Evolutionary conservation across 2,113 vertebrate species (phyloP), one percentile per base, ranked within the genome.

Genomic region (Pogona vitticeps): DNA sequence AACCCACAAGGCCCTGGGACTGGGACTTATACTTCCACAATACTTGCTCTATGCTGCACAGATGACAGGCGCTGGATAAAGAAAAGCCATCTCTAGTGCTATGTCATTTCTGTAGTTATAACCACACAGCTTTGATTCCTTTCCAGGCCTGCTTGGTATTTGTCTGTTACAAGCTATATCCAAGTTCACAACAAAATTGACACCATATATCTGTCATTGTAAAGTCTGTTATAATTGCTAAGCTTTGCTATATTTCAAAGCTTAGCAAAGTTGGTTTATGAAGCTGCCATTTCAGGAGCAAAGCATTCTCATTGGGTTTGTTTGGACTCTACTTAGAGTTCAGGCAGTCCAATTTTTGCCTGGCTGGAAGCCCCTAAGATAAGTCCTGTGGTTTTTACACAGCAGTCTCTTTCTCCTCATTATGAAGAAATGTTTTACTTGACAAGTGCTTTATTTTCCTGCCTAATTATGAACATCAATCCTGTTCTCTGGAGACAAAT

Each of bases 401-500:
- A 82, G 36, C 76, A 20, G n/a, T 80, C 23, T 80, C 83, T 68
- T 87, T 80, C 38, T 63, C 26, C 84, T 80, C 71, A 20, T 6
- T 71, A n/a, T 0, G 1, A 82, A 85, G 80, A 88, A 83, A 89
- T 6, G 3, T 1, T 82, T 76, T 87, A 91, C 88, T 88, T 70
- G 78, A 6, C 9, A 71, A 83, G 88, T 76, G 63, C 77, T 40
- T 42, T 46, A 33, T 61, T 9, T 84, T 88, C 83, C 80, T 83
- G 76, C 72, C 23, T 73, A 18, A 77, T 9, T 75, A 77, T 26
- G 81, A 88, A 33, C 0, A 31, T 28, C 82, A 88, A 42, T 85
- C 71, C 18, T 0, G 31, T 67, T 79, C 90, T 88, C 91, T 59
- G 10, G 86, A 88, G 89, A 91, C 36, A 68, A 86, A 71, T 46